Evolutionary conservation across 2,797 vertebrate species (phyloP).

Genomic region (Adrianichthys oophorus): DNA sequence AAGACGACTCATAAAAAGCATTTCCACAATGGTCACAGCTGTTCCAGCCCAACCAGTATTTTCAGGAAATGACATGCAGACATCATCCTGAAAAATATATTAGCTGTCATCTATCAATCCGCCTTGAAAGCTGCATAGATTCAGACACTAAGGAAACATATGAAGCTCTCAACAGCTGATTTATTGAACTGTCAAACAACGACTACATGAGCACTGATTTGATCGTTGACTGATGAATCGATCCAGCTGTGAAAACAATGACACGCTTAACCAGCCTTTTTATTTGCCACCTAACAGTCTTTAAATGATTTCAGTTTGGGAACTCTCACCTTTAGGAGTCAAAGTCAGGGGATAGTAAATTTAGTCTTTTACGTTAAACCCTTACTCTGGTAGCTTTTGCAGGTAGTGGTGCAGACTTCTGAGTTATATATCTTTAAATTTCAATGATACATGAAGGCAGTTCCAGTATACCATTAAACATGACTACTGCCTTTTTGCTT

Average conservation of each 20-base stretch:
- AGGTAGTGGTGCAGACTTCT: no score
- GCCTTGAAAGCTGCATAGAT: constrained; percentile 32
- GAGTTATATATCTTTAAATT: no score
- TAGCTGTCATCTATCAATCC: constrained; percentile 48
- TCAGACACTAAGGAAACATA: constrained; percentile 41
- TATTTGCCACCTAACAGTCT: constrained; percentile 45
- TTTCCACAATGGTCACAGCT: constrained; percentile 34
- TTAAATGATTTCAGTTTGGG: constrained; percentile 29
- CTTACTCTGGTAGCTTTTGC: no score
- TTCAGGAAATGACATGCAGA: constrained; percentile 54
- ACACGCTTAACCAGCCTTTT: constrained; percentile 19
- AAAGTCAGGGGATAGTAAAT: constrained; percentile 6
- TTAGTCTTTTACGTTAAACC: no score
- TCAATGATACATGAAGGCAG: no score
- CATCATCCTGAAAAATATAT: constrained; percentile 50
- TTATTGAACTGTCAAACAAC: constrained; percentile 52
- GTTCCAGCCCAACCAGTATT: constrained; percentile 32
- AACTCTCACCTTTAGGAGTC: constrained; percentile 18
- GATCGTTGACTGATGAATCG: constrained; percentile 57
- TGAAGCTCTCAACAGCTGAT: constrained; percentile 49
- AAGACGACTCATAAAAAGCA: constrained; percentile 48
- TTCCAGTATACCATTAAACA: no score
- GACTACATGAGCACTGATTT: constrained; percentile 63
- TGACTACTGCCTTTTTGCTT: no score
- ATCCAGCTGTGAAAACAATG: constrained; percentile 55